phyloP scores from a whole-genome alignment of 2,797 vertebrate genomes.

The Melanotaenia nigrans region DNA sequence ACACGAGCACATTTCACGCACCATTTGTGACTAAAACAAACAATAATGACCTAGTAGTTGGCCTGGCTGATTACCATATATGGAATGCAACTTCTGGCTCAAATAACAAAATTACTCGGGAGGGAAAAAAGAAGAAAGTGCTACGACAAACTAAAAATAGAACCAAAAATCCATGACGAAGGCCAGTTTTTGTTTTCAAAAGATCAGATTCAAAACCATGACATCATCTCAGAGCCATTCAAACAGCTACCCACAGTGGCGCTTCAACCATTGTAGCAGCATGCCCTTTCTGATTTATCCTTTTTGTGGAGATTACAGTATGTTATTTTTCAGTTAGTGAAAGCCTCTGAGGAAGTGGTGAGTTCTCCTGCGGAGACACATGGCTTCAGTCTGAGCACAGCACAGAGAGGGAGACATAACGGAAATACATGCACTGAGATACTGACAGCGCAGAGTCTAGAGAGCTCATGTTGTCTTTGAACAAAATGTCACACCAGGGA shows the following conservation, averaged over 20 bases:
- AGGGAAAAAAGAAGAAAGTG: slow-evolving; percentile 27
- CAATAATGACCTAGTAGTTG: slow-evolving; percentile 33
- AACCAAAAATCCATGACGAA: slow-evolving; percentile 38
- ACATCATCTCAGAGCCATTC: slow-evolving; percentile 49
- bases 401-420: slow-evolving; percentile 4
- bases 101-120: slow-evolving; percentile 34
- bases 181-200: slow-evolving; percentile 39
- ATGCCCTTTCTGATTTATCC: slow-evolving; percentile 4
- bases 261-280: neutral
- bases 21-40: slow-evolving; percentile 57
- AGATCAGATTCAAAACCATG: slow-evolving; percentile 23
- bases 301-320: slow-evolving; percentile 14
- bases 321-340: slow-evolving; percentile 12
- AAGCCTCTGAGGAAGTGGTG: slow-evolving; percentile 13
- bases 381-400: slow-evolving; percentile 27
- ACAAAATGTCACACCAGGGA: slow-evolving; percentile 57
- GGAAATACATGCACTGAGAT: slow-evolving; percentile 18
- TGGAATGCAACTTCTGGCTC: slow-evolving; percentile 54
- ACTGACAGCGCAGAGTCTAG: slow-evolving; percentile 23
- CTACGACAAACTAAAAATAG: slow-evolving; percentile 58
- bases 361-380: slow-evolving; percentile 27
- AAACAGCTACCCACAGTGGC: slow-evolving; percentile 10
- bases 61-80: slow-evolving; percentile 49
- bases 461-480: slow-evolving; percentile 48
- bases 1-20: slow-evolving; percentile 59